Percentiles rank a stretch among this genome's conserved stretches.
Evolutionary conservation across 2,888 invertebrate species (phyloP).

Genomic region (Dascillus cervinus): DNA sequence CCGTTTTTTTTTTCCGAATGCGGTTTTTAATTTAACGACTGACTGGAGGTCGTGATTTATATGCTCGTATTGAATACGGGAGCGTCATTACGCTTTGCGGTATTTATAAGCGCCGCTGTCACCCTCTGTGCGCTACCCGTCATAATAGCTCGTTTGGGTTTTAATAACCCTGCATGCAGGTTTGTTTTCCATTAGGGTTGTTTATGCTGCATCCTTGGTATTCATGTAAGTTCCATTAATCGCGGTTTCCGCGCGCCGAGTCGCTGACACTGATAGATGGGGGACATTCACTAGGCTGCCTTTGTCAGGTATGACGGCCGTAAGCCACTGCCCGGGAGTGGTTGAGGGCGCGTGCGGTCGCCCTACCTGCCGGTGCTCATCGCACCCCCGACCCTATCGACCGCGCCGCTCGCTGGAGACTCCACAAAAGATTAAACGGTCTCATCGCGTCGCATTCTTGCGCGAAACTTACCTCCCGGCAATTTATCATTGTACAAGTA

Average conservation of each 20-base stretch:
- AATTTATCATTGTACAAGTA: slow-evolving; percentile 29
- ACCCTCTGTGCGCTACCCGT: slow-evolving; percentile 15
- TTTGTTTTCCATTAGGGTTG: slow-evolving; percentile 35
- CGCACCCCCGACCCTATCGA: slow-evolving; percentile 20
- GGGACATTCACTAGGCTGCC: slow-evolving; percentile 23
- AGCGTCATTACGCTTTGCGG: slow-evolving; percentile 19
- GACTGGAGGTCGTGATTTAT: slow-evolving; percentile 30
- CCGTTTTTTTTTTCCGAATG: slow-evolving; percentile 26
- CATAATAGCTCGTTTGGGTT: slow-evolving; percentile 21
- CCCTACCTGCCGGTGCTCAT: slow-evolving; percentile 9
- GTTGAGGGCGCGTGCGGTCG: slow-evolving; percentile 12
- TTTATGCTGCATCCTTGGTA: slow-evolving; percentile 34
- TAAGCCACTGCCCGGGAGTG: slow-evolving; percentile 15
- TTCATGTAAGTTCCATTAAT: slow-evolving; percentile 39
- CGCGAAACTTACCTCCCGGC: slow-evolving; percentile 21
- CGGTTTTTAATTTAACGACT: slow-evolving; percentile 33
- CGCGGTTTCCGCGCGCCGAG: slow-evolving; percentile 30
- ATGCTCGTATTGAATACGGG: slow-evolving; percentile 28
- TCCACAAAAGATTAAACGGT: slow-evolving; percentile 21
- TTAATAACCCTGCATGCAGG: slow-evolving; percentile 28
- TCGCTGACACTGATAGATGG: slow-evolving; percentile 35
- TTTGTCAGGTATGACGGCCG: slow-evolving; percentile 28
- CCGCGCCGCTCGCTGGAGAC: slow-evolving; percentile 15
- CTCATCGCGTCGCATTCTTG: slow-evolving; percentile 22
- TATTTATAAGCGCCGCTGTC: slow-evolving; percentile 23